These are phyloP conservation scores for Ryuthela nishihirai DNA, from an alignment of 2,888 invertebrate genomes.

Conservation along the genomic window DNA sequence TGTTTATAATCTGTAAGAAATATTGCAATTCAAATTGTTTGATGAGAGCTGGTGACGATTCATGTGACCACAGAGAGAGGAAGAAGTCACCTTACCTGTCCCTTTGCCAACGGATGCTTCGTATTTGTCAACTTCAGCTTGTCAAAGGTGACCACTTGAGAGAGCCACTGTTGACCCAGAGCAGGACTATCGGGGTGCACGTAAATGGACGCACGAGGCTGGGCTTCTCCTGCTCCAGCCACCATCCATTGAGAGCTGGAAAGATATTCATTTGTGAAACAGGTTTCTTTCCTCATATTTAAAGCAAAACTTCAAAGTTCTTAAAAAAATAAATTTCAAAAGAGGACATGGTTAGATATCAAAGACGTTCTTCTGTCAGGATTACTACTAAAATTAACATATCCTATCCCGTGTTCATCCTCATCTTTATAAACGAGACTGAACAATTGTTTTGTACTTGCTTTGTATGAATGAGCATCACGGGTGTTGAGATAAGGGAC, in stretches of 20 bases:
- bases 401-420: too few species aligned
- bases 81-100: constrained; percentile 41
- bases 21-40: not conserved
- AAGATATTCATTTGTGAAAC: too few species aligned
- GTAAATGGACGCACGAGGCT: constrained; percentile 44
- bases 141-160: constrained; percentile 51
- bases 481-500: too few species aligned
- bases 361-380: too few species aligned
- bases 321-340: too few species aligned
- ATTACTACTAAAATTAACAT: too few species aligned
- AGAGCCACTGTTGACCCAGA: constrained; percentile 53
- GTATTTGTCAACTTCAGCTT: constrained; percentile 55
- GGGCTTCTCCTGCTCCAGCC: constrained; percentile 46
- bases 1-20: not conserved
- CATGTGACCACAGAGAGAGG: not conserved
- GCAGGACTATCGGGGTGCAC: constrained; percentile 54
- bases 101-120: constrained; percentile 42
- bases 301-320: too few species aligned
- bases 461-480: too few species aligned
- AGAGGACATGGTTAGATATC: too few species aligned
- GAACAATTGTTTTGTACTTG: too few species aligned
- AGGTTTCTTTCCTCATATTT: too few species aligned
- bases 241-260: constrained; percentile 48
- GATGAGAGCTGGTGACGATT: not conserved
- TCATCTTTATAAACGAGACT: too few species aligned